A percentile compares a stretch with the other conserved stretches of the same genome.
Evolutionary conservation across 2,113 vertebrate species (phyloP).

Genomic region (Dipodomys spectabilis): DNA sequence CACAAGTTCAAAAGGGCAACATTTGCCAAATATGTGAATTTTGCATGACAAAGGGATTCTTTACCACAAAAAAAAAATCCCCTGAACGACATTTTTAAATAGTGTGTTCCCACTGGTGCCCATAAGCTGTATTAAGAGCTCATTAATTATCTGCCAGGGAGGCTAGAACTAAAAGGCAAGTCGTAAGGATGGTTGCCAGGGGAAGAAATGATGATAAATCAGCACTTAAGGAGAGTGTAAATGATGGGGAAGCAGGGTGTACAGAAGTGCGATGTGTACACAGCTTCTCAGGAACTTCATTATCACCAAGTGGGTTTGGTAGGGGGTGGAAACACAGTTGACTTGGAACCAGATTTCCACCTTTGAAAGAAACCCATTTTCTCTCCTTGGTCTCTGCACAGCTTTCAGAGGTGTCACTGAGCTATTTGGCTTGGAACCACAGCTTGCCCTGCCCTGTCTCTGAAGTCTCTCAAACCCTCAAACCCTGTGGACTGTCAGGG

Average conservation of each 20-base stretch:
- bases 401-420: neutral
- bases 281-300: slow-evolving; percentile 34
- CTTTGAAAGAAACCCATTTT: slow-evolving; percentile 13
- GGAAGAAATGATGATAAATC: slow-evolving; percentile 78
- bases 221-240: slow-evolving; percentile 73
- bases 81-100: slow-evolving; percentile 73
- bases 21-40: slow-evolving; percentile 44
- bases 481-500: neutral
- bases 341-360: neutral
- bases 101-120: slow-evolving; percentile 63
- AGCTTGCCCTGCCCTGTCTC: neutral
- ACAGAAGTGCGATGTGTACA: slow-evolving; percentile 60
- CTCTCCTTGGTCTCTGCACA: neutral
- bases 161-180: slow-evolving; percentile 75
- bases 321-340: neutral
- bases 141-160: slow-evolving; percentile 80
- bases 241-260: slow-evolving; percentile 59
- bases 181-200: slow-evolving; percentile 68
- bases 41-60: slow-evolving; percentile 74
- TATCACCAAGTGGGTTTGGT: neutral
- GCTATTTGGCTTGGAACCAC: neutral
- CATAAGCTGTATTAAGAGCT: slow-evolving; percentile 76
- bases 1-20: slow-evolving; percentile 65
- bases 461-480: neutral
- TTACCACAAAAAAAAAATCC: slow-evolving; percentile 54